These are phyloP conservation scores for Chrysomallon squamiferum DNA, from an alignment of 1,140 invertebrate genomes.

Conservation along the genomic window DNA sequence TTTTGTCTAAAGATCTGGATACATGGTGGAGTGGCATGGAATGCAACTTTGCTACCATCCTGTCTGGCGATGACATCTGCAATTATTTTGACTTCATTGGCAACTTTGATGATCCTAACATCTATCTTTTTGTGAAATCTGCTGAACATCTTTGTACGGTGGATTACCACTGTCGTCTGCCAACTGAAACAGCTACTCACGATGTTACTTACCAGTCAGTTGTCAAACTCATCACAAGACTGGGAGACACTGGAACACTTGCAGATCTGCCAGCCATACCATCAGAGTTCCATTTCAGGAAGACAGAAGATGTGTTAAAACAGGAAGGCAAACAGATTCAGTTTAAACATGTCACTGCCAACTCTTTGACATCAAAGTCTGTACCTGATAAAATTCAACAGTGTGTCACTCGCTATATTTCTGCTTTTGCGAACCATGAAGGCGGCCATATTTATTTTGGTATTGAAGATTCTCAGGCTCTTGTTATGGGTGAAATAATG, in stretches of 20 bases:
- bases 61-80: constrained; percentile 52
- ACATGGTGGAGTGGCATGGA: constrained; percentile 55
- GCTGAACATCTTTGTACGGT: constrained; percentile 49
- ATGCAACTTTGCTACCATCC: constrained; percentile 39
- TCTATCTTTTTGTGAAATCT: constrained; percentile 52
- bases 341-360: constrained; percentile 40
- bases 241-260: constrained; percentile 21
- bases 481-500: constrained; percentile 39
- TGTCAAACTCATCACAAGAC: constrained; percentile 34
- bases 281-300: constrained; percentile 28
- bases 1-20: constrained; percentile 44
- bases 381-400: constrained; percentile 38
- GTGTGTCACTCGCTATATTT: constrained; percentile 41
- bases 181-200: constrained; percentile 52
- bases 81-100: constrained; percentile 53
- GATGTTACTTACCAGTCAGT: constrained; percentile 44
- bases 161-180: constrained; percentile 44
- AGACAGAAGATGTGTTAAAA: constrained; percentile 37
- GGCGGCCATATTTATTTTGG: constrained; percentile 56
- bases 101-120: constrained; percentile 44
- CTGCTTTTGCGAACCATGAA: constrained; percentile 53
- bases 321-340: constrained; percentile 55
- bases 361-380: constrained; percentile 10
- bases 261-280: constrained; percentile 38
- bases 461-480: constrained; percentile 41